phyloP scores from a whole-genome alignment of 2,797 vertebrate genomes.

The Dermochelys coriacea region DNA sequence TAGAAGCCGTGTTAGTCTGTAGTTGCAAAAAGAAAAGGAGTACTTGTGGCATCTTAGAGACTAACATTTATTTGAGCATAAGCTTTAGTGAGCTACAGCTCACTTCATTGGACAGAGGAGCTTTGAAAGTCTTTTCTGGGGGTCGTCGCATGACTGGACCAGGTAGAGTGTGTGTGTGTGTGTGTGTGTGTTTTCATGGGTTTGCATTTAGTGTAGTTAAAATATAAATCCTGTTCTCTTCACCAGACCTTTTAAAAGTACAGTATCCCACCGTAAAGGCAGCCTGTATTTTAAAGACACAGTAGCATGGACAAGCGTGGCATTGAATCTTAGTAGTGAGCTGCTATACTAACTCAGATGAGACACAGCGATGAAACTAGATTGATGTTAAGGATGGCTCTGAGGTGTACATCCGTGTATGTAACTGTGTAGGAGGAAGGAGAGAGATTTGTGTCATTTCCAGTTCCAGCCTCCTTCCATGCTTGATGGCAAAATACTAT shows the following conservation, averaged over 20 bases:
- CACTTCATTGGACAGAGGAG: neutral
- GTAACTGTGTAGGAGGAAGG: neutral
- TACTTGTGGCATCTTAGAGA: too few relatives aligned
- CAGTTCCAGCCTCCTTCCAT: neutral
- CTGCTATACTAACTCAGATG: neutral
- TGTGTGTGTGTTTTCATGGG: neutral
- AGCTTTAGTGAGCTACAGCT: too few relatives aligned
- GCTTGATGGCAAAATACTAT: neutral
- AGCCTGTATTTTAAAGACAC: neutral
- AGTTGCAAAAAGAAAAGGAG: too few relatives aligned
- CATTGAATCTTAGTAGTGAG: rapidly evolving
- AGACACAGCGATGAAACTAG: neutral
- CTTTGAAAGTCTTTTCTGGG: neutral
- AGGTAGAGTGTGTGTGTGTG: neutral
- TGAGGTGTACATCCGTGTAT: rapidly evolving
- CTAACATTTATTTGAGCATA: too few relatives aligned
- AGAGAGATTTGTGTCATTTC: neutral
- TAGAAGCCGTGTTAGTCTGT: too few relatives aligned
- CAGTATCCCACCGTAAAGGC: neutral
- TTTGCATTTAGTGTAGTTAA: neutral
- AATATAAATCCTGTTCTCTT: neutral
- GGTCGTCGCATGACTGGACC: neutral
- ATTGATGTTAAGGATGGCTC: neutral
- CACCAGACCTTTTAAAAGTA: neutral
- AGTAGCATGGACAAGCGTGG: neutral